These are phyloP conservation scores for Marronus borbonicus DNA, from an alignment of 2,888 invertebrate species.

Conservation along the genomic window DNA sequence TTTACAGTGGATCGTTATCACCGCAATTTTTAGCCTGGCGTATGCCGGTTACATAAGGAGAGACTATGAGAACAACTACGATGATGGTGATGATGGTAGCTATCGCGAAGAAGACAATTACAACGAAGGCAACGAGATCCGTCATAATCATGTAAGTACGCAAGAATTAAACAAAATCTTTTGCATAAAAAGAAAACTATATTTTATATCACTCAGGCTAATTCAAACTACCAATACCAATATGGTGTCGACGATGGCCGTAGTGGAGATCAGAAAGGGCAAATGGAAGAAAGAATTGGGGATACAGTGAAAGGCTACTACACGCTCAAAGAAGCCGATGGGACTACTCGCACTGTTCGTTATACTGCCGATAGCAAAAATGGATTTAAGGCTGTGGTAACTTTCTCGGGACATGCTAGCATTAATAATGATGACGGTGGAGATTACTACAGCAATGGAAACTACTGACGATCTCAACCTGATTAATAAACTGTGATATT, in stretches of 20 bases:
- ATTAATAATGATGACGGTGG: neutral
- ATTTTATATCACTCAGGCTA: neutral
- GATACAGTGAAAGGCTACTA: conserved; percentile 30
- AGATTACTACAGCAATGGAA: neutral
- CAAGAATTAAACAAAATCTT: neutral
- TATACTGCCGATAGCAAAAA: conserved; percentile 26
- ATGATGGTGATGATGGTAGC: conserved; percentile 27
- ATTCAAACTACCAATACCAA: conserved; percentile 25
- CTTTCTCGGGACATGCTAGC: conserved; percentile 2
- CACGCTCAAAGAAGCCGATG: conserved; percentile 29
- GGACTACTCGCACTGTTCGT: conserved; percentile 24
- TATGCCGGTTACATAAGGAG: neutral
- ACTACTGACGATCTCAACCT: neutral
- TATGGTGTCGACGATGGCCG: conserved; percentile 6
- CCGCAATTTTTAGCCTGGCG: neutral
- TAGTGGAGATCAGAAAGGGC: conserved; percentile 18
- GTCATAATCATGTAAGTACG: conserved; percentile 1
- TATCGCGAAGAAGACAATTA: conserved; percentile 16
- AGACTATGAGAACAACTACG: neutral
- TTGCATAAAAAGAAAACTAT: neutral
- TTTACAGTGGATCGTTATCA: conserved; percentile 17
- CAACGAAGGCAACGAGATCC: conserved; percentile 17
- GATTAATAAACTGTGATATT: conserved; percentile 14
- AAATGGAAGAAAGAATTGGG: conserved; percentile 25
- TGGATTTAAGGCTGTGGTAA: conserved; percentile 25